Percentiles rank a stretch among this genome's conserved stretches.
phyloP scores from a whole-genome alignment of 2,797 vertebrate genomes.

The Pseudochaenichthys georgianus region DNA sequence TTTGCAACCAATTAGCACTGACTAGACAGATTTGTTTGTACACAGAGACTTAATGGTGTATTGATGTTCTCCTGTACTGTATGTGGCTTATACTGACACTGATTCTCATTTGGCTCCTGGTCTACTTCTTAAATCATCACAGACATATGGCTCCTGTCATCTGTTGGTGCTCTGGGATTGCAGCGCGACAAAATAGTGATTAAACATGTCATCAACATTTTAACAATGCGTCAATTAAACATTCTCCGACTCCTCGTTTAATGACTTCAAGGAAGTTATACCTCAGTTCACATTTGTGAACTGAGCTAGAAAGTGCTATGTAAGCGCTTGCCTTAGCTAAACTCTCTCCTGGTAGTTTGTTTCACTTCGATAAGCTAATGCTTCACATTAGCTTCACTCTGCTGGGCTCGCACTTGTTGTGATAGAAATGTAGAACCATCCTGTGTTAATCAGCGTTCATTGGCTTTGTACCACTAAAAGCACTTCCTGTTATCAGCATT shows the following conservation, averaged over 20 bases:
- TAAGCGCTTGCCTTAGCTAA: constrained; percentile 45
- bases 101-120: constrained; percentile 16
- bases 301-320: constrained; percentile 44
- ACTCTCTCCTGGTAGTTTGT: constrained; percentile 65
- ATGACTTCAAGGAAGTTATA: constrained; percentile 41
- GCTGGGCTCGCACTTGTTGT: constrained; percentile 56
- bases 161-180: constrained; percentile 44
- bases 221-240: constrained; percentile 60
- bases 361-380: constrained; percentile 73
- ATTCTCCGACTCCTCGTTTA: constrained; percentile 25
- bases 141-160: constrained; percentile 73
- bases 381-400: constrained; percentile 21
- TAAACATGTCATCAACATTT: constrained; percentile 68
- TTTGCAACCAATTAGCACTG: constrained; percentile 16
- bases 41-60: not conserved
- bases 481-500: constrained; percentile 37
- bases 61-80: constrained; percentile 12
- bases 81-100: constrained; percentile 1
- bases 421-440: constrained; percentile 50
- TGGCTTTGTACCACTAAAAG: constrained; percentile 48
- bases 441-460: constrained; percentile 74
- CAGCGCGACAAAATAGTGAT: constrained; percentile 65
- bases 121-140: constrained; percentile 48
- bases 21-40: not conserved
- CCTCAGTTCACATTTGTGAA: constrained; percentile 31